Evolutionary conservation across 2,113 vertebrate species (phyloP), one percentile per base, ranked within the genome.

Genomic region (Crotalus helleri): DNA sequence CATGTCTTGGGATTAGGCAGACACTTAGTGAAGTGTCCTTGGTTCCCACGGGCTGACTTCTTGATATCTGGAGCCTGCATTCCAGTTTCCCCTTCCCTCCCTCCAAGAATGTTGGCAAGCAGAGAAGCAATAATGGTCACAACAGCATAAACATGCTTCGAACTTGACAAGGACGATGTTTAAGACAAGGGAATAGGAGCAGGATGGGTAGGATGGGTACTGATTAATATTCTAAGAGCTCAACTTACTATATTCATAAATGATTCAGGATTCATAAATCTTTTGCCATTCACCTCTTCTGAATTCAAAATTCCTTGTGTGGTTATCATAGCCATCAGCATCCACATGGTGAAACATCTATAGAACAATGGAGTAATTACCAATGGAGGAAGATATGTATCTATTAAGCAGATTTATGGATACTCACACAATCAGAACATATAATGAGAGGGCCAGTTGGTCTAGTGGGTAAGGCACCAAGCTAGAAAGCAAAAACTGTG

Each of bases 171-270:
- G 6, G 49, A 61, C 26, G 11, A 9, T 61, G 9, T 61, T 61
- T 61, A 61, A 61, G 24, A 61, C 23, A 61, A 29, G 9, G 24
- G 59, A 61, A 0, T 61, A 61, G 59, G 9, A 61, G 59, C 59
- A 59, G 24, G 24, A 61, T 26, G 24, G 24, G 24, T 61, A 10
- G 59, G 24, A 61, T 61, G 59, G 3, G 9, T 26, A 61, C 24
- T 57, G 53, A n/a, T 55, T 88, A 21, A 8, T 5, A 55, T 39
- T 57, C 5, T 61, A 26, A 49, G 39, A 49, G 58, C 26, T 51
- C 44, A 64, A 64, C 59, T 46, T 90, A 90, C 89, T 46, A 90
- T 59, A 9, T 90, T 90, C 89, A 90, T 90, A 51, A 90, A n/a
- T 51, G 46, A 3, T 64, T 90, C 46, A 53, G 89, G 89, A 90